Base-by-base conservation (phyloP, 2,888 invertebrate species). In the Drosophila dives region DNA sequence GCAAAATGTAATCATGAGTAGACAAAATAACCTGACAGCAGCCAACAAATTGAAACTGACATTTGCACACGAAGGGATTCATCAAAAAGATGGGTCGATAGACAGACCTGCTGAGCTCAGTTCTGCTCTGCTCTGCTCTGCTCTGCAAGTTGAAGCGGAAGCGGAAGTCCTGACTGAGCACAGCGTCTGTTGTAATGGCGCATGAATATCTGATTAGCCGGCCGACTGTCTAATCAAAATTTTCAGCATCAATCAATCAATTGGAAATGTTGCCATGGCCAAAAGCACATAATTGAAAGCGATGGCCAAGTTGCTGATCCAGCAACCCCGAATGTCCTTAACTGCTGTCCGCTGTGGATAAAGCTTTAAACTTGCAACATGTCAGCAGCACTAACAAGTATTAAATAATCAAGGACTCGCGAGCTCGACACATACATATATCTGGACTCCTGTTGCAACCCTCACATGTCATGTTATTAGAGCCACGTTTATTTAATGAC, bases 221-320 rank as follows among this genome's bases (percentile, higher is more conserved):
- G 3, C 71, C 63, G 86, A 76, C 80, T 64, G 63, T 36, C 64
- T 65, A 70, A 83, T 75, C 89, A 79, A 63, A 81, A 88, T 79
- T 81, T 77, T 78, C 79, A 77, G 81, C 74, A 90, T 88, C 89
- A 81, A 91, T 90, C 89, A 89, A 91, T 92, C 91, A 91, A 87
- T 90, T 72, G 82, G 75, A 77, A 88, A 87, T 85, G 80, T 81
- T 73, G 78, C 50, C 54, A 49, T 45, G 51, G 49, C 11, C 60
- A 64, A 62, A 53, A 54, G 64, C 56, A 76, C 74, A 71, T 79
- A 85, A 90, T 84, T 82, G 78, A 78, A 86, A 65, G 72, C 56
- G 73, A 58, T 51, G 62, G 53, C n/a, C 20, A 45, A 32, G 12
- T 51, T 48, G 23, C 38, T 38, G 54, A n/a, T 6, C 23, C 34